Evolutionary conservation across 2,113 vertebrate genomes (phyloP), one percentile per base, ranked within the genome.

Genomic region (Glaucomys volans): DNA sequence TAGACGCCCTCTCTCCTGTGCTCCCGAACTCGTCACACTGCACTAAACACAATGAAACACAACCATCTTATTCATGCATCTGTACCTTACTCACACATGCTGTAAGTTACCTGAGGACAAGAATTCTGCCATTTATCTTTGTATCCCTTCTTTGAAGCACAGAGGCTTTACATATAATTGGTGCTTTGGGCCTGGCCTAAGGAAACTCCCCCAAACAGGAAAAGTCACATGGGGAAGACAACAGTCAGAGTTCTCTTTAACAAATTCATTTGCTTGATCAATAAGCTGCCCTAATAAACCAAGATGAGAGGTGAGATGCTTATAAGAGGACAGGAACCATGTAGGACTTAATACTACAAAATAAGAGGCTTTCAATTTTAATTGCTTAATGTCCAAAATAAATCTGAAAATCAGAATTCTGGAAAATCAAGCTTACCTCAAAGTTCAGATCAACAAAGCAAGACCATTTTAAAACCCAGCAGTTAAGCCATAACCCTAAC

Each of bases 351-450:
- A 54, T 32, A 59, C 77, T 40, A 90, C 30, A 93, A 92, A 95
- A 57, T 16, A 18, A 93, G 6, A 77, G 18, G 16, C 37, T 32
- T 71, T 84, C 20, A 4, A 42, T 79, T 92, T 88, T 87, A 92
- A 91, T 24, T 40, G 50, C 76, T 54, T 72, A 77, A 59, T n/a
- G 59, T 89, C 76, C 57, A 88, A 92, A 91, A 75, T 84, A 96
- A 81, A 87, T 57, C n/a, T 91, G 75, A 95, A 91, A 89, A 42
- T 17, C 50, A 96, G 90, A 83, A 75, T 59, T 87, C 47, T 74
- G 42, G 57, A 87, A 87, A 91, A 86, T 11, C 4, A 32, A 40
- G 44, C 7, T 88, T 57, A 86, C 44, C 62, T 57, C 75, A n/a
- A 67, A 83, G 42, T 90, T 96, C 76, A 92, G 35, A 75, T 72